phyloP scores from a whole-genome alignment of 2,888 invertebrate genomes.

The Venustoraphidia nigricollis region DNA sequence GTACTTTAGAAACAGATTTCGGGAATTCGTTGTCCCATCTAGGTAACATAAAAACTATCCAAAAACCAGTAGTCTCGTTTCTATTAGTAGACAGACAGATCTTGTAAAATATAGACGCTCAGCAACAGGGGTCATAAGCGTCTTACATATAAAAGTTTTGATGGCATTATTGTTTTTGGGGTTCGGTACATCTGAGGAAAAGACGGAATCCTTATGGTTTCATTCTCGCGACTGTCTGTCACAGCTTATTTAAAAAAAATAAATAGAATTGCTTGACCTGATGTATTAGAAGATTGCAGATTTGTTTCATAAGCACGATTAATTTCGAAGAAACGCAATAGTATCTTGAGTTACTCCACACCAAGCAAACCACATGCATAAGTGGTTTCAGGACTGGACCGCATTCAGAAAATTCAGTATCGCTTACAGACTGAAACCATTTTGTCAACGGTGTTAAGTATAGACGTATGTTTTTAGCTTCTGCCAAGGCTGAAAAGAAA shows the following conservation, averaged over 20 bases:
- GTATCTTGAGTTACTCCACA: conserved; percentile 82
- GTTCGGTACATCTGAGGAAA: too few relatives aligned
- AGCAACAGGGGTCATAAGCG: background rate
- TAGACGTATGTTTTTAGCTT: conserved; percentile 79
- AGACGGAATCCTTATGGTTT: too few relatives aligned
- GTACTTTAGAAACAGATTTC: too few relatives aligned
- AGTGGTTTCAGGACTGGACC: conserved; percentile 60
- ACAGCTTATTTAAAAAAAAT: too few relatives aligned
- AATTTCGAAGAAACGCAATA: conserved; percentile 82
- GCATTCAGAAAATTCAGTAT: conserved; percentile 74
- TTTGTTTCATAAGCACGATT: conserved; percentile 75
- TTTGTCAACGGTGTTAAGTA: conserved; percentile 71
- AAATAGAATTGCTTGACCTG: conserved; percentile 37
- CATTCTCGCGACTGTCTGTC: too few relatives aligned
- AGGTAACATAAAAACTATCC: too few relatives aligned
- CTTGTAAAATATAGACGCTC: too few relatives aligned
- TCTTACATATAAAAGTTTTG: background rate
- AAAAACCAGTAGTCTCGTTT: too few relatives aligned
- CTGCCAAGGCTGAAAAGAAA: conserved; percentile 51
- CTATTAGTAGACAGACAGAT: too few relatives aligned
- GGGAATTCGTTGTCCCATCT: too few relatives aligned
- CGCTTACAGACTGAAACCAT: conserved; percentile 65
- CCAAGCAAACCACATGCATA: conserved; percentile 74
- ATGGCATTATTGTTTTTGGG: background rate
- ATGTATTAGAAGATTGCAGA: conserved; percentile 78